These are phyloP conservation scores for Apolygus lucorum DNA, from an alignment of 1,140 invertebrate species.

Conservation along the genomic window DNA sequence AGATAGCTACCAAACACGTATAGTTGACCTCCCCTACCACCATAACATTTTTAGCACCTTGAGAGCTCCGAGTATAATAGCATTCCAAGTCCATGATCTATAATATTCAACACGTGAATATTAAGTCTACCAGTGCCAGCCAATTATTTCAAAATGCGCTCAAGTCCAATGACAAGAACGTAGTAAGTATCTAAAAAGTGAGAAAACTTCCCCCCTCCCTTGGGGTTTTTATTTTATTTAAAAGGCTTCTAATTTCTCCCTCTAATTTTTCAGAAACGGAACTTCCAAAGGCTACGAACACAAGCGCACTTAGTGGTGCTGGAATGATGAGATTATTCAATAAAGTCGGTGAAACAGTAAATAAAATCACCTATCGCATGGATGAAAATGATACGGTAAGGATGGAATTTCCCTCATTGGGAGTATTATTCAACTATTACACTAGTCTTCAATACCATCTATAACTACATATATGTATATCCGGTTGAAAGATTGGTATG, in stretches of 20 bases:
- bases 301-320: constrained; percentile 90
- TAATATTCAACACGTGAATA: no score
- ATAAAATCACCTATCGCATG: constrained; percentile 99
- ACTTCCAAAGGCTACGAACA: constrained; percentile 89
- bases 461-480: constrained; percentile 26
- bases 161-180: no score
- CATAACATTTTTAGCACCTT: no score
- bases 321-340: constrained; percentile 92
- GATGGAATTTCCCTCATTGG: neutral
- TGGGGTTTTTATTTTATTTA: neutral
- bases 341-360: constrained; percentile 94
- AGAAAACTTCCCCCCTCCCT: no score
- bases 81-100: no score
- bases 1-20: no score
- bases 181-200: no score
- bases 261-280: constrained; percentile 58
- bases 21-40: no score
- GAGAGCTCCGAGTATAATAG: no score
- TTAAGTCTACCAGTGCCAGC: no score
- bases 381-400: constrained; percentile 94
- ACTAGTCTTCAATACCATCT: constrained; percentile 20
- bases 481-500: no score
- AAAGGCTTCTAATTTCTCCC: neutral
- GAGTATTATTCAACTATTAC: neutral
- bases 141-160: no score